Percentiles rank a stretch among this genome's conserved stretches.
These are phyloP conservation scores for Triplophysa siluroides DNA, from an alignment of 2,113 vertebrate species.

Conservation along the genomic window DNA sequence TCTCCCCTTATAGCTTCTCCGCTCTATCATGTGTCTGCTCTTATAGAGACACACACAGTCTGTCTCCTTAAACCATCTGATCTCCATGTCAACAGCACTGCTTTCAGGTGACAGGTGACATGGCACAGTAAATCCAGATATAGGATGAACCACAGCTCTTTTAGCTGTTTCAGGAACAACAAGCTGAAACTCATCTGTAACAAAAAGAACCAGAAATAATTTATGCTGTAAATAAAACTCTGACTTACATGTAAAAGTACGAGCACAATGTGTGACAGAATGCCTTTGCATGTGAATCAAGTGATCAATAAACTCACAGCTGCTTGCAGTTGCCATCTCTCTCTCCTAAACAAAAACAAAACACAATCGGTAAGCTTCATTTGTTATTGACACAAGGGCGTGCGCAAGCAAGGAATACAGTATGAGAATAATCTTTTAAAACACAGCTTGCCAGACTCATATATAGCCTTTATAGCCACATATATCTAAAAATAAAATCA, in stretches of 20 bases:
- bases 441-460: no score
- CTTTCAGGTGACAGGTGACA: slow-evolving; percentile 3
- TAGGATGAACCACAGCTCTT: no score
- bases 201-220: background rate
- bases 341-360: background rate
- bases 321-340: background rate
- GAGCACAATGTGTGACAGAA: no score
- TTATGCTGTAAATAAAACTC: no score
- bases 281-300: no score
- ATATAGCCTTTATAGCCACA: no score
- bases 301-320: background rate
- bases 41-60: slow-evolving; percentile 2
- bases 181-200: background rate
- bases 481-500: no score
- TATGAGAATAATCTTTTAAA: no score
- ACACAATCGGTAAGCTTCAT: background rate
- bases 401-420: no score
- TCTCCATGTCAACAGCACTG: slow-evolving; percentile 8
- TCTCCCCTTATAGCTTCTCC: background rate
- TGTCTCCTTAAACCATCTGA: slow-evolving; percentile 17
- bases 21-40: background rate
- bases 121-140: background rate
- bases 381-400: no score
- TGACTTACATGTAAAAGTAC: no score
- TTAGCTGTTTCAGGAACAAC: background rate